Percentiles rank a stretch among this genome's conserved stretches.
Evolutionary conservation across 2,888 invertebrate genomes (phyloP).

Genomic region (Drosophila helvetica): DNA sequence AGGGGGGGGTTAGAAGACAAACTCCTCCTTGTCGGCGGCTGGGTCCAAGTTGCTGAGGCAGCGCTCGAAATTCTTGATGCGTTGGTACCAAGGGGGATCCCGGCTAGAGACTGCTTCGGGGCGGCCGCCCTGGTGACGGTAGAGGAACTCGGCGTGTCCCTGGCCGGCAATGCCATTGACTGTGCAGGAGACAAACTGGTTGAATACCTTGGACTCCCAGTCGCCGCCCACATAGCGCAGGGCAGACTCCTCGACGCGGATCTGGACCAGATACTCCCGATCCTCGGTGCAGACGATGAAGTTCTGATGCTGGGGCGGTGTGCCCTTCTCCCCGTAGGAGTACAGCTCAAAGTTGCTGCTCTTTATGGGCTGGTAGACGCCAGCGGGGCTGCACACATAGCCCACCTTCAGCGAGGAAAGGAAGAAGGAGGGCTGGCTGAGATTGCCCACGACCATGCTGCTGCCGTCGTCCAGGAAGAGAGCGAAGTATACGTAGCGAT

Average conservation of each 20-base stretch:
- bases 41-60: conserved; percentile 64
- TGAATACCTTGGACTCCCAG: conserved; percentile 88
- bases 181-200: conserved; percentile 85
- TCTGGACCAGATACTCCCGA: conserved; percentile 86
- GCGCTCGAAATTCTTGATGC: conserved; percentile 81
- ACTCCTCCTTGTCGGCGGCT: conserved; percentile 57
- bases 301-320: conserved; percentile 87
- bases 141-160: conserved; percentile 90
- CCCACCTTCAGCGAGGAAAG: conserved; percentile 87
- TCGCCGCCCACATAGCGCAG: conserved; percentile 88
- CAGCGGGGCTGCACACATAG: conserved; percentile 85
- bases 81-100: conserved; percentile 86
- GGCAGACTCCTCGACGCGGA: conserved; percentile 86
- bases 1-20: conserved; percentile 49
- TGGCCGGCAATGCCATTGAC: conserved; percentile 86
- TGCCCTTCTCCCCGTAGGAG: conserved; percentile 88
- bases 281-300: conserved; percentile 87
- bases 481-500: conserved; percentile 91
- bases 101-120: conserved; percentile 83
- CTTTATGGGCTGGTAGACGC: conserved; percentile 86
- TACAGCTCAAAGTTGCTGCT: conserved; percentile 87
- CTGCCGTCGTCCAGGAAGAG: conserved; percentile 89
- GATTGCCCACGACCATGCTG: conserved; percentile 88
- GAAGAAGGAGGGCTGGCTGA: conserved; percentile 88
- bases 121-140: conserved; percentile 86